A percentile compares a stretch with the other conserved stretches of the same genome.
These are phyloP conservation scores for Eupithecia abbreviata DNA, from an alignment of 2,888 invertebrate genomes.

Conservation along the genomic window DNA sequence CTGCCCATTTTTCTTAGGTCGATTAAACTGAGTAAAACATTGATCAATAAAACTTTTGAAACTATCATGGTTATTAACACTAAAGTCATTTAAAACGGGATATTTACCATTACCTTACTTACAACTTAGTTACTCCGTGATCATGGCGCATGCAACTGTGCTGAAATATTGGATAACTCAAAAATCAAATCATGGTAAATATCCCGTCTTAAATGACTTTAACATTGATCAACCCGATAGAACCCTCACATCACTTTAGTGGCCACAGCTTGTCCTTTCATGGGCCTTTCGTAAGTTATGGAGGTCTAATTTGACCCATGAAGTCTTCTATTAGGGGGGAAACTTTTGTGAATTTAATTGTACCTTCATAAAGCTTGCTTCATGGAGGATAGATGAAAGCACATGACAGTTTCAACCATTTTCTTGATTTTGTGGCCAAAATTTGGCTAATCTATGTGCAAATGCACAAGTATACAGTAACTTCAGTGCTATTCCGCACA, in stretches of 20 bases:
- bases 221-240: not conserved
- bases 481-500: too few relatives aligned
- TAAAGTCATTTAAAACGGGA: too few relatives aligned
- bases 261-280: conserved; percentile 5
- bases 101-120: too few relatives aligned
- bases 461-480: too few relatives aligned
- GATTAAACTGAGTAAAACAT: conserved; percentile 4
- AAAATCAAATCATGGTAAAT: too few relatives aligned
- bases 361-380: conserved; percentile 21
- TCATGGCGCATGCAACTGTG: too few relatives aligned
- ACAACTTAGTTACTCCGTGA: too few relatives aligned
- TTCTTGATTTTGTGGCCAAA: not conserved
- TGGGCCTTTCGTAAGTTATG: not conserved
- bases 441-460: not conserved
- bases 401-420: not conserved
- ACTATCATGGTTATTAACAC: too few relatives aligned
- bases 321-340: conserved; percentile 33
- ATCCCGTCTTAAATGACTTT: too few relatives aligned
- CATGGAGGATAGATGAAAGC: not conserved
- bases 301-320: conserved; percentile 28
- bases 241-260: not conserved
- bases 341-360: conserved; percentile 10
- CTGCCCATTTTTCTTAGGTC: not conserved
- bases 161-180: too few relatives aligned
- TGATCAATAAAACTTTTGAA: too few relatives aligned